A percentile compares a stretch with the other conserved stretches of the same genome.
Evolutionary conservation across 35 echinoderm and acorn worm species (phyloP).

Genomic region (Diadema setosum): DNA sequence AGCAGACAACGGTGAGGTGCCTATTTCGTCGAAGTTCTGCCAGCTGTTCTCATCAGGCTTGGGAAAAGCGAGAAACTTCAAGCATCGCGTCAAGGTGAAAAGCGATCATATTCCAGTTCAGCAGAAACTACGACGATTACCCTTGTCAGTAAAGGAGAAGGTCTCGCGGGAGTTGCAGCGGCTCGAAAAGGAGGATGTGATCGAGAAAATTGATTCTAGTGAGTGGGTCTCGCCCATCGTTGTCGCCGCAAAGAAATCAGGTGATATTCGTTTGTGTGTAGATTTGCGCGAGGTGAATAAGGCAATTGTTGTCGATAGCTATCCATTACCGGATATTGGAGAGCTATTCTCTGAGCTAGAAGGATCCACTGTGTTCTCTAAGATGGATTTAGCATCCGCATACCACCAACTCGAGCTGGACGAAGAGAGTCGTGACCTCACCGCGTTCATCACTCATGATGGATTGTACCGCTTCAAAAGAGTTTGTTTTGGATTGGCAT

Average conservation of each 20-base stretch:
- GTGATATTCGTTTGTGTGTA: slow-evolving; percentile 48
- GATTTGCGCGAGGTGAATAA: slow-evolving; percentile 70
- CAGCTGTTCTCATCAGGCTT: background rate
- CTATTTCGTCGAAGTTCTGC: background rate
- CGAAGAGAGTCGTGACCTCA: slow-evolving; percentile 31
- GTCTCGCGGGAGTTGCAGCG: slow-evolving; percentile 26
- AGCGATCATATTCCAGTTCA: slow-evolving; percentile 21
- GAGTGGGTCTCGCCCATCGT: slow-evolving; percentile 78
- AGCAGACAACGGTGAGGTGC: background rate
- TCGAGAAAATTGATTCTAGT: slow-evolving; percentile 54
- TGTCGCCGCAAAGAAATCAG: slow-evolving; percentile 23
- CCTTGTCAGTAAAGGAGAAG: slow-evolving; percentile 32
- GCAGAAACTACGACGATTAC: slow-evolving; percentile 31
- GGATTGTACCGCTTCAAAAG: slow-evolving; percentile 37
- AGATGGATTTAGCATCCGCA: slow-evolving; percentile 46
- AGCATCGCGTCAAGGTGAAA: slow-evolving; percentile 27
- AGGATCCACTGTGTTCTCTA: slow-evolving; percentile 42
- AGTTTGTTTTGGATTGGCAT: slow-evolving; percentile 70
- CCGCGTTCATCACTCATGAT: slow-evolving; percentile 60
- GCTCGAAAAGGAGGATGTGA: too few relatives aligned
- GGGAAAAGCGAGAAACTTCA: background rate
- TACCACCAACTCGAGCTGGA: slow-evolving; percentile 60
- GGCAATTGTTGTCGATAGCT: slow-evolving; percentile 40
- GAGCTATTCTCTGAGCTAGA: slow-evolving; percentile 57
- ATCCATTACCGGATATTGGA: slow-evolving; percentile 53